Evolutionary conservation across 2,888 invertebrate species (phyloP).

Genomic region (Scaptomyza caliginosa): DNA sequence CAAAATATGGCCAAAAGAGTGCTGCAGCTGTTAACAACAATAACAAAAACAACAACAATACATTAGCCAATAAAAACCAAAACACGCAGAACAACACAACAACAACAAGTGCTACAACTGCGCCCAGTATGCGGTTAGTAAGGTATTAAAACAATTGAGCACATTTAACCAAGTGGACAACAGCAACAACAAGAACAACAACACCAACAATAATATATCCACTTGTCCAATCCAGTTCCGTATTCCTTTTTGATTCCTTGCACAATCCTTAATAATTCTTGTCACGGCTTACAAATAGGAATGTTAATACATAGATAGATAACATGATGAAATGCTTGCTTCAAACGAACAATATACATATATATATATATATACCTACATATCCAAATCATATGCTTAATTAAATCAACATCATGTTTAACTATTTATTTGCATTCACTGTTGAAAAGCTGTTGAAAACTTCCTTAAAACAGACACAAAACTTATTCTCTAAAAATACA

Average conservation of each 20-base stretch:
- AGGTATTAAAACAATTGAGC: constrained; percentile 77
- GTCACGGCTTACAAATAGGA: constrained; percentile 17
- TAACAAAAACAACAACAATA: constrained; percentile 53
- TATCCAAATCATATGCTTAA: constrained; percentile 8
- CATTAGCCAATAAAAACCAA: constrained; percentile 67
- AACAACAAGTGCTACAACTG: constrained; percentile 30
- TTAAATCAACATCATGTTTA: constrained; percentile 14
- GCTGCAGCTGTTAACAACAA: constrained; percentile 9
- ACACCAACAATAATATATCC: background rate
- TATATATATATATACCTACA: constrained; percentile 1
- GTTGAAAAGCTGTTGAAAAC: constrained; percentile 26
- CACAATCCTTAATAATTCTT: constrained; percentile 13
- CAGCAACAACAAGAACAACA: background rate
- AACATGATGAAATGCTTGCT: constrained; percentile 28
- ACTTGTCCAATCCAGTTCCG: constrained; percentile 5
- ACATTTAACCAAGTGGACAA: constrained; percentile 33
- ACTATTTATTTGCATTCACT: constrained; percentile 40
- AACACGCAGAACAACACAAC: constrained; percentile 52
- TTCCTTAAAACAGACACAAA: constrained; percentile 1
- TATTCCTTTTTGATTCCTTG: constrained; percentile 4
- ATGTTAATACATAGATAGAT: constrained; percentile 40
- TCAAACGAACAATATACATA: constrained; percentile 1
- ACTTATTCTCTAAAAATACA: constrained; percentile 54
- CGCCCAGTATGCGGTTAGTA: constrained; percentile 83
- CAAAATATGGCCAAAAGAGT: constrained; percentile 19